Percentiles rank a stretch among this genome's conserved stretches.
These are phyloP conservation scores for Eristalinus aeneus DNA, from an alignment of 2,888 invertebrate species.

Conservation along the genomic window DNA sequence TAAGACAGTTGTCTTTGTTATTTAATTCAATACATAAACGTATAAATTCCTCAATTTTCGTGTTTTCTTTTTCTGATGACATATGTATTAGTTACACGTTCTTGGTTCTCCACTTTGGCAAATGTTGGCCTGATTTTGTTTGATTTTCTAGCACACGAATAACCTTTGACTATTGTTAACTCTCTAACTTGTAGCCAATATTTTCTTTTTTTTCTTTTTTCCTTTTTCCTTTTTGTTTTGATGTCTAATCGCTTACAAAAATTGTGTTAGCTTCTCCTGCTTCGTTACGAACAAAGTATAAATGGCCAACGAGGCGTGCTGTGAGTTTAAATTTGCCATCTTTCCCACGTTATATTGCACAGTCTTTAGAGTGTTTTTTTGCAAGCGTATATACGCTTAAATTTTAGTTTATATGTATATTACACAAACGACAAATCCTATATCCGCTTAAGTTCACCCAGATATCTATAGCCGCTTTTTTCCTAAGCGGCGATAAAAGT, in stretches of 20 bases:
- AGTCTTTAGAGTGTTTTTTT: too few relatives aligned
- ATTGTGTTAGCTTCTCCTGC: background rate
- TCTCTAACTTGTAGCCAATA: too few relatives aligned
- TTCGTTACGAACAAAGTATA: conserved; percentile 16
- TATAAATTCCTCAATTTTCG: background rate
- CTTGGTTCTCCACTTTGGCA: background rate
- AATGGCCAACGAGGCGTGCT: background rate
- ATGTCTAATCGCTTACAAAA: background rate
- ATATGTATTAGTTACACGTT: too few relatives aligned
- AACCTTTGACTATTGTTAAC: background rate
- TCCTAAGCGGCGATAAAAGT: too few relatives aligned
- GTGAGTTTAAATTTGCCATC: conserved; percentile 4
- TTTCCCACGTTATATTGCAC: background rate
- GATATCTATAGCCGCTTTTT: too few relatives aligned
- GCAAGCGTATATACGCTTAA: too few relatives aligned
- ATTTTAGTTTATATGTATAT: too few relatives aligned
- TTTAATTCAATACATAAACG: background rate
- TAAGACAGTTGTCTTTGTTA: background rate
- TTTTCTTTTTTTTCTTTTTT: conserved; percentile 48
- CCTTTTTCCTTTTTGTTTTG: conserved; percentile 30
- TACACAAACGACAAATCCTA: too few relatives aligned
- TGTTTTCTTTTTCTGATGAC: background rate
- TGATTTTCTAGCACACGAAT: background rate
- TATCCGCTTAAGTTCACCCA: too few relatives aligned
- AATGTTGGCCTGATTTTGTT: background rate